phyloP scores from a whole-genome alignment of 92 coral and sea anemone species.

The Scolanthus callimorphus region DNA sequence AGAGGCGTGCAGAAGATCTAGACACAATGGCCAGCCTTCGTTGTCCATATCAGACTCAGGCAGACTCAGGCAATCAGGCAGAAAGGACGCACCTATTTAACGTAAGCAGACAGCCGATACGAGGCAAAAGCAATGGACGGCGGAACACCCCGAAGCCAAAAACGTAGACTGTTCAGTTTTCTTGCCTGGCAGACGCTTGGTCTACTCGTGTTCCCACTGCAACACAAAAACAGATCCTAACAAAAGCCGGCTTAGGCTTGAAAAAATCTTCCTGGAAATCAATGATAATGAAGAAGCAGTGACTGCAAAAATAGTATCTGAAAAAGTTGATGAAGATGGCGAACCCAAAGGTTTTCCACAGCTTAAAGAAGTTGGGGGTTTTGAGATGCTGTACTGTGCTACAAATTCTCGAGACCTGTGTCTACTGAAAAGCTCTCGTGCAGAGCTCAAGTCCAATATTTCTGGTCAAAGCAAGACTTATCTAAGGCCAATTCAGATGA shows the following conservation, averaged over 20 bases:
- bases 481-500: slow-evolving; percentile 28
- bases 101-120: neutral
- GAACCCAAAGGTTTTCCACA: slow-evolving; percentile 41
- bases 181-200: slow-evolving; percentile 46
- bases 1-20: slow-evolving; percentile 10
- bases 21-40: neutral
- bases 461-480: slow-evolving; percentile 39
- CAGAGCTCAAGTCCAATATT: slow-evolving; percentile 22
- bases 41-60: too few relatives aligned
- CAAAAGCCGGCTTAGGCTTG: slow-evolving; percentile 49
- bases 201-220: slow-evolving; percentile 35
- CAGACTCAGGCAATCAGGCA: too few relatives aligned
- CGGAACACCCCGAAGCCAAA: too few relatives aligned
- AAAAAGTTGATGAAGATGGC: slow-evolving; percentile 20
- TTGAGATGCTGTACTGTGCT: slow-evolving; percentile 42
- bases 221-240: slow-evolving; percentile 47
- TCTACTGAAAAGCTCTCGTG: slow-evolving; percentile 33
- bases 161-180: too few relatives aligned
- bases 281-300: slow-evolving; percentile 56
- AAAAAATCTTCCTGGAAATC: slow-evolving; percentile 50
- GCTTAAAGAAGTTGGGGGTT: slow-evolving; percentile 46
- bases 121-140: slow-evolving; percentile 14
- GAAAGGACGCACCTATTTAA: neutral
- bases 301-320: slow-evolving; percentile 38
- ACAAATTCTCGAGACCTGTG: slow-evolving; percentile 41